Evolutionary conservation across 2,797 vertebrate genomes (phyloP).

Genomic region (Galaxias olidus): DNA sequence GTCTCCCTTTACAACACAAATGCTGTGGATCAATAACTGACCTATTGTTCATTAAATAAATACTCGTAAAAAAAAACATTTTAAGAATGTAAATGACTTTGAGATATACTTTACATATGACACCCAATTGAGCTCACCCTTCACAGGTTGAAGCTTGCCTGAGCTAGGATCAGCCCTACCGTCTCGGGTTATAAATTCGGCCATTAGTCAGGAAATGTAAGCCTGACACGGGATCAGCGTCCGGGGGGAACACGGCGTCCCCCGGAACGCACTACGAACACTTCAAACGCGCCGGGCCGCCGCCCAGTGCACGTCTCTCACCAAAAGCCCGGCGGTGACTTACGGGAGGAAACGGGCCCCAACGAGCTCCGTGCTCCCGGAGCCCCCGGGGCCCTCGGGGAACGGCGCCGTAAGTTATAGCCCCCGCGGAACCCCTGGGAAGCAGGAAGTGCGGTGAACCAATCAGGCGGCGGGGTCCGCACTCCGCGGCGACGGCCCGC

Average conservation of each 20-base stretch:
- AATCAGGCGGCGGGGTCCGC: constrained; percentile 18
- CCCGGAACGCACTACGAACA: not conserved
- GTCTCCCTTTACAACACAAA: not conserved
- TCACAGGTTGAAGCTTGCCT: not conserved
- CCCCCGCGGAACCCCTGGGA: constrained; percentile 36
- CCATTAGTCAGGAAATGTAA: constrained; percentile 5
- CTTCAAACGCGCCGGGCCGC: constrained; percentile 31
- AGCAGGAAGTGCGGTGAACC: constrained; percentile 49
- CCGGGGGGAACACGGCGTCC: constrained; percentile 14
- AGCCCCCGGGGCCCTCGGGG: constrained; percentile 12
- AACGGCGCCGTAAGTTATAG: constrained; percentile 42
- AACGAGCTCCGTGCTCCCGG: constrained; percentile 20
- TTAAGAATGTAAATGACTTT: too few relatives aligned
- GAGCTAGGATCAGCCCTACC: not conserved
- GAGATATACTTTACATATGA: too few relatives aligned
- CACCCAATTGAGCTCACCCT: not conserved
- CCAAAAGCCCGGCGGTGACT: constrained; percentile 18
- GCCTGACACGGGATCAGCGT: constrained; percentile 31
- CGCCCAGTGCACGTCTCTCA: constrained; percentile 23
- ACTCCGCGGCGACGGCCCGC: constrained; percentile 1
- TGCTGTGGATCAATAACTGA: too few relatives aligned
- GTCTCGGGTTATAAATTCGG: not conserved
- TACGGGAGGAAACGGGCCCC: constrained; percentile 32
- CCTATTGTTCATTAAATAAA: too few relatives aligned
- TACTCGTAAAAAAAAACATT: too few relatives aligned